Percentiles rank a stretch among this genome's conserved stretches.
These are phyloP conservation scores for Pterocles burchelli DNA, from an alignment of 2,113 vertebrate species.

Conservation along the genomic window DNA sequence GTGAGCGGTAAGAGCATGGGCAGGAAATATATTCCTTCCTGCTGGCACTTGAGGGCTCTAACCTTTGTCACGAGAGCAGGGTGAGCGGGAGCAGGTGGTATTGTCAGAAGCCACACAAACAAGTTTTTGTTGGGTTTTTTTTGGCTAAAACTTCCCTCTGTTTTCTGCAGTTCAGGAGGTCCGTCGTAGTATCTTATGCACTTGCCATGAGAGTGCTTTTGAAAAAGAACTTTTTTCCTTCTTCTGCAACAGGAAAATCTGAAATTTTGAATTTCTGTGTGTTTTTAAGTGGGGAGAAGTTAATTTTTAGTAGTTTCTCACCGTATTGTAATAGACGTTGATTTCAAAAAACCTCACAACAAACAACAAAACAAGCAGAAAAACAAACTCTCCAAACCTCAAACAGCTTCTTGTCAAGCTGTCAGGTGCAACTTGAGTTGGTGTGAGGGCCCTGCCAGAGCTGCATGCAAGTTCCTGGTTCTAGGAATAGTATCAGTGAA, in stretches of 20 bases:
- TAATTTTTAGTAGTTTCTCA: neutral
- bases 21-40: neutral
- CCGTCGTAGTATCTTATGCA: neutral
- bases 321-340: neutral
- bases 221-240: neutral
- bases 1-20: neutral
- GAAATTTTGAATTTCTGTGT: neutral
- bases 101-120: neutral
- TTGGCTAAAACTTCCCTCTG: neutral
- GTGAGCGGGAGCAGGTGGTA: constrained; percentile 5
- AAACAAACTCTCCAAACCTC: fast-evolving
- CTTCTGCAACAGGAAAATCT: neutral
- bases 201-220: neutral
- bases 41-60: neutral
- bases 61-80: neutral
- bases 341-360: neutral
- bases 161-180: neutral
- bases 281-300: neutral
- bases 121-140: neutral
- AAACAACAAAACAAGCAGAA: neutral
- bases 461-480: neutral
- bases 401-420: neutral
- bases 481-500: constrained; percentile 29
- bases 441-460: neutral
- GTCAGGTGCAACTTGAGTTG: neutral